Conservation (phyloP, 1,140 invertebrate genomes). For the Paracyclopina nana region DNA sequence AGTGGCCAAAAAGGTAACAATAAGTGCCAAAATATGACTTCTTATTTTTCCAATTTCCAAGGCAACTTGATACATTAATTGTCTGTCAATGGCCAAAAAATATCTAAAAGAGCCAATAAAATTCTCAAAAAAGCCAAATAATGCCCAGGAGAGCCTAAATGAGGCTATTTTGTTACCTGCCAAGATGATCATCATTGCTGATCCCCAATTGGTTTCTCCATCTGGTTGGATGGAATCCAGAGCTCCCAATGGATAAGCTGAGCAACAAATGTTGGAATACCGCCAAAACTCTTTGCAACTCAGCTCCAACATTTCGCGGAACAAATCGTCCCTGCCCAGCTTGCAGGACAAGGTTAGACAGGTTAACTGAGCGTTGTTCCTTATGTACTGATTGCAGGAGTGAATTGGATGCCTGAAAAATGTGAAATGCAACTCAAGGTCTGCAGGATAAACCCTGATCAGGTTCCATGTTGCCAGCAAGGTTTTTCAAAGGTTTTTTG, state of each 20-base stretch:
- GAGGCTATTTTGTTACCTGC: slow-evolving; percentile 67
- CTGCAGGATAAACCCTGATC: no score
- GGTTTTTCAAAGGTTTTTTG: no score
- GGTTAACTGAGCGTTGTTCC: slow-evolving; percentile 71
- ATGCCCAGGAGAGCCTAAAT: no score
- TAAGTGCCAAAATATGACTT: no score
- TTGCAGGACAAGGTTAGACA: slow-evolving; percentile 88
- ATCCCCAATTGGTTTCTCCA: slow-evolving; percentile 92
- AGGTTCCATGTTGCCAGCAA: no score
- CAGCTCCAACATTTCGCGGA: slow-evolving; percentile 85
- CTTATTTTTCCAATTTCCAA: no score
- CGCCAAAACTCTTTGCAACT: slow-evolving; percentile 91
- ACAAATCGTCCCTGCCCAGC: slow-evolving; percentile 82
- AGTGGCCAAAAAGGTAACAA: no score
- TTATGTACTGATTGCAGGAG: slow-evolving; percentile 70
- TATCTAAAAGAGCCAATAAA: no score
- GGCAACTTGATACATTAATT: no score
- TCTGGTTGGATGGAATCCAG: slow-evolving; percentile 82
- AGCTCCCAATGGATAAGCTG: slow-evolving; percentile 84
- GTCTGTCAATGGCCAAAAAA: no score
- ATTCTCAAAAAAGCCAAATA: no score
- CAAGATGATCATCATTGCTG: slow-evolving; percentile 88
- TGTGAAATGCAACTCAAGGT: no score
- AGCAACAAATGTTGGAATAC: slow-evolving; percentile 98
- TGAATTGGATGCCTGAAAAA: slow-evolving; percentile 78